Conservation (phyloP, 2,113 vertebrate genomes). For the Potamarius usumacintae region DNA sequence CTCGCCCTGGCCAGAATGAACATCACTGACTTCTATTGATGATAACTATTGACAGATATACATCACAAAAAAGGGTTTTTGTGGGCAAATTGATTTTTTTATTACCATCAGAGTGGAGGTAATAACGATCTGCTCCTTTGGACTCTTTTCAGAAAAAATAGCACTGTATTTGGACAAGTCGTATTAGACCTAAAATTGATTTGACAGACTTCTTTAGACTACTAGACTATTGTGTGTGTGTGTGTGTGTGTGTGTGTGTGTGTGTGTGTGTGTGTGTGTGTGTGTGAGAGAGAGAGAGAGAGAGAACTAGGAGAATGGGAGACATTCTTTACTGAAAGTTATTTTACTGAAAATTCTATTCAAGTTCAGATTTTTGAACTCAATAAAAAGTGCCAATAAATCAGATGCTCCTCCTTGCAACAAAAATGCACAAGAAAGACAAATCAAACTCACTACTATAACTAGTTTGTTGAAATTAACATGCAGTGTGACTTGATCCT, state of each 20-base stretch:
- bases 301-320: not conserved
- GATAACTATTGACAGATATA: slow-evolving; percentile 50
- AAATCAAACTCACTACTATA: slow-evolving; percentile 20
- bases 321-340: not conserved
- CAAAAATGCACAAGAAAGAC: not conserved
- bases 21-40: slow-evolving; percentile 34
- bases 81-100: slow-evolving; percentile 39
- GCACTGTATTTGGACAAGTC: slow-evolving; percentile 50
- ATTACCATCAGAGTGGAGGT: slow-evolving; percentile 36
- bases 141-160: slow-evolving; percentile 39
- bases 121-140: slow-evolving; percentile 45
- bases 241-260: not conserved
- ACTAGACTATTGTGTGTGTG: not conserved
- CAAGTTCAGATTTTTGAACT: not conserved
- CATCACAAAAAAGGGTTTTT: slow-evolving; percentile 24
- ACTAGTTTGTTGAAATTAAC: slow-evolving; percentile 36
- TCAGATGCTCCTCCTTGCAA: not conserved
- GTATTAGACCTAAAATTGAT: slow-evolving; percentile 43
- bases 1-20: slow-evolving; percentile 49
- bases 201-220: not conserved
- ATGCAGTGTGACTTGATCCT: slow-evolving; percentile 21
- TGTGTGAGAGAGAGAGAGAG: not conserved
- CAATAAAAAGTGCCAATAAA: not conserved
- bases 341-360: not conserved
- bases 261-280: too few species aligned